These are phyloP conservation scores for Belgica antarctica DNA, from an alignment of 2,888 invertebrate species.

Conservation along the genomic window DNA sequence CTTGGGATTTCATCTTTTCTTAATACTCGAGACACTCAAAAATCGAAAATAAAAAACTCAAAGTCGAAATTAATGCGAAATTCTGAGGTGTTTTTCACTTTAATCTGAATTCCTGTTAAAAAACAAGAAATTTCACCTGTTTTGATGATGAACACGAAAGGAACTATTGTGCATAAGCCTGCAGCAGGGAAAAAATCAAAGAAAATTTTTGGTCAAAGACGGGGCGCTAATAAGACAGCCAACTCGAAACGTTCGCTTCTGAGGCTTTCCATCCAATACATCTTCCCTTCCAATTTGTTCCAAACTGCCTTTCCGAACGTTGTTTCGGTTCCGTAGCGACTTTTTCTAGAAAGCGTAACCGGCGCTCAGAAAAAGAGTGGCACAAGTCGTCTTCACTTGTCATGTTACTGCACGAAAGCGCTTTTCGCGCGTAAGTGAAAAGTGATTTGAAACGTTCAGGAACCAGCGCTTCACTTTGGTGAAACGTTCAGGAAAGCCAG, in stretches of 20 bases:
- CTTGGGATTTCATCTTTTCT: slow-evolving; percentile 88
- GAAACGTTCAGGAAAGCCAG: slow-evolving; percentile 22
- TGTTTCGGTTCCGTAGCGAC: slow-evolving; percentile 31
- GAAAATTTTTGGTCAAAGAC: slow-evolving; percentile 20
- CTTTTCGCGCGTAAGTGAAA: slow-evolving; percentile 8
- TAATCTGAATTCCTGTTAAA: slow-evolving; percentile 34
- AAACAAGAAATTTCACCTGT: slow-evolving; percentile 39
- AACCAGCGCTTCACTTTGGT: no score
- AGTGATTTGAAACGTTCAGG: no score
- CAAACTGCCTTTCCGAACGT: slow-evolving; percentile 15
- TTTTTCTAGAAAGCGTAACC: slow-evolving; percentile 37
- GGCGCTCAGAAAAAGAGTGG: slow-evolving; percentile 7
- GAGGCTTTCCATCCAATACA: slow-evolving; percentile 33
- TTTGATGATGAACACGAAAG: slow-evolving; percentile 31
- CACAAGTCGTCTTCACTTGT: slow-evolving; percentile 6
- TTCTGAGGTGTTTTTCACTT: not conserved
- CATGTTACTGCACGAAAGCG: not conserved
- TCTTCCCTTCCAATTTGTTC: slow-evolving; percentile 40
- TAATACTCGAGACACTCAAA: no score
- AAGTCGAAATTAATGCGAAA: slow-evolving; percentile 1
- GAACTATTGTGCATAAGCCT: slow-evolving; percentile 19
- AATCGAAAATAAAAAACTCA: slow-evolving; percentile 12
- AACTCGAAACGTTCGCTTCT: slow-evolving; percentile 2
- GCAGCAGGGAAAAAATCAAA: slow-evolving; percentile 39
- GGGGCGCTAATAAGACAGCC: slow-evolving; percentile 38